Base-by-base conservation (phyloP, 2,888 invertebrate species). In the Nymphalis urticae region DNA sequence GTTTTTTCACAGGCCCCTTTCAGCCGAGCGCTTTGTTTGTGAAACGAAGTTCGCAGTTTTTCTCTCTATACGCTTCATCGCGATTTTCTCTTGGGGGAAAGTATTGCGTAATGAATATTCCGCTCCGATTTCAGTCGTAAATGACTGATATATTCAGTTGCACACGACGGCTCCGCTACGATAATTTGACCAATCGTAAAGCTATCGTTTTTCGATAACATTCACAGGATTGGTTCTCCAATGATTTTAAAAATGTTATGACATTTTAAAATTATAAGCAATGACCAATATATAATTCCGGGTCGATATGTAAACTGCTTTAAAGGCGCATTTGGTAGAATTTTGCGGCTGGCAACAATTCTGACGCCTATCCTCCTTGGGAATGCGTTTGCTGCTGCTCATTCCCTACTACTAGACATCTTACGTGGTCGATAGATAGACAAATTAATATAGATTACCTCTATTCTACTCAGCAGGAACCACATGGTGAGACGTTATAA, bases 1-100 rank as follows among this genome's bases (percentile, higher is more conserved):
- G 88, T 90, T 92, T 90, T 88, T 90, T 86, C 87, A 82, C 85
- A 85, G 85, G 84, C 86, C 89, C 85, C 86, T 88, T 89, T 89
- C 89, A 89, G 85, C 79, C 85, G 78, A 74, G 77, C 77, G 88
- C 89, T 89, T 90, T 91, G 92, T 90, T 91, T 91, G 88, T 90
- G 84, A 86, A 92, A 90, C 88, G 89, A 90, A 91, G 87, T 91
- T 90, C 87, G 79, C 86, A 80, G 83, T 85, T 89, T 87, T 87
- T 81, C 82, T 78, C 84, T 83, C 85, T 85, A 85, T 84, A 85
- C 85, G 88, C 84, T 88, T 85, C 88, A 88, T 88, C 82, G 83
- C 85, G 80, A 87, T 84, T 82, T 84, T 81, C 82, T 84, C 85
- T 84, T 73, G 79, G 81, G 80, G 81, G 79, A 75, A 80, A 86